These are phyloP conservation scores for Staurois parvus DNA, from an alignment of 2,797 vertebrate species.

Conservation along the genomic window DNA sequence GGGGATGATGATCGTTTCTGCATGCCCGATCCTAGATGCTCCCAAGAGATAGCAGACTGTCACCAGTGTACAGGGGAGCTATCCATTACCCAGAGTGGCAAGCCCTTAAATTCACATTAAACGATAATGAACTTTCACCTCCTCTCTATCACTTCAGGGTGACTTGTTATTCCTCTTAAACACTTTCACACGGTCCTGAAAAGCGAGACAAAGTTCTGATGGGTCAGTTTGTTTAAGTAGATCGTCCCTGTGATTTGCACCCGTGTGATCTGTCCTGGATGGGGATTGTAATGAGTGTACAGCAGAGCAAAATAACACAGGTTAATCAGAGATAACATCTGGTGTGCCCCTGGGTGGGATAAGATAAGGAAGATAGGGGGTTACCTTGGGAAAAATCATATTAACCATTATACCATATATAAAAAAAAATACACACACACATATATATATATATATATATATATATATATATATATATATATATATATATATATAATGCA, in stretches of 20 bases:
- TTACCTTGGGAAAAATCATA: no score
- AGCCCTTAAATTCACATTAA: conserved; percentile 53
- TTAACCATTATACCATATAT: no score
- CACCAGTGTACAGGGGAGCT: conserved; percentile 3
- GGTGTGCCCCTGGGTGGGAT: no score
- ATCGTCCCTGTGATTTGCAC: neutral
- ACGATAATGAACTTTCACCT: conserved; percentile 59
- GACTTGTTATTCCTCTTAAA: conserved; percentile 52
- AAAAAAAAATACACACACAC: no score
- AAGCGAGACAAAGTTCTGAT: conserved; percentile 1
- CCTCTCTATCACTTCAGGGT: conserved; percentile 46
- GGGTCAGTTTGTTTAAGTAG: neutral
- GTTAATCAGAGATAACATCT: no score
- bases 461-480: conserved; percentile 1
- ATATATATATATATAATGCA: neutral
- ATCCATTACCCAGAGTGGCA: conserved; percentile 54
- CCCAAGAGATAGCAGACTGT: conserved; percentile 47
- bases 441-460: neutral
- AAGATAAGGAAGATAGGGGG: no score
- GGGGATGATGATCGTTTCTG: neutral
- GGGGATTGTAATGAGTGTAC: no score
- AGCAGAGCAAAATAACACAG: no score
- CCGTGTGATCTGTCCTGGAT: neutral
- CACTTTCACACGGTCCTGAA: conserved; percentile 60
- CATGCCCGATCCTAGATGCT: conserved; percentile 15